Percentiles rank a stretch among this genome's conserved stretches.
Conservation (phyloP, 1,140 invertebrate genomes). For the Procambarus virginalis region DNA sequence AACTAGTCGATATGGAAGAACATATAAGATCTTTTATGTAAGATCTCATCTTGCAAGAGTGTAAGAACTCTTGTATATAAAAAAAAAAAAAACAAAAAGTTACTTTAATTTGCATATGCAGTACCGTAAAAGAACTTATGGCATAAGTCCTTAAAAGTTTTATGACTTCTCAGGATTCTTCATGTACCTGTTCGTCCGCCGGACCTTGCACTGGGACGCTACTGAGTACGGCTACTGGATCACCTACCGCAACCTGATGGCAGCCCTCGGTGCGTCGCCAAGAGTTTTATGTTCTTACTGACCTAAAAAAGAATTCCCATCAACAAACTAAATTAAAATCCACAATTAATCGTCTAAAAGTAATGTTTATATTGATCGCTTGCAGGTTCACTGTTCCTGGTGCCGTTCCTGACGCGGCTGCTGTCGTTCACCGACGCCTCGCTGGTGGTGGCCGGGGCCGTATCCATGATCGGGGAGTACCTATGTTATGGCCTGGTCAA, state of each 20-base stretch:
- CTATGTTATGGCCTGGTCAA: constrained; percentile 53
- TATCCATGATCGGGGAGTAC: constrained; percentile 55
- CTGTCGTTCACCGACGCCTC: constrained; percentile 44
- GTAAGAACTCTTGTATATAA: background rate
- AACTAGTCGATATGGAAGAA: too few relatives aligned
- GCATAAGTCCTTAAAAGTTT: too few relatives aligned
- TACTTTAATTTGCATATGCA: background rate
- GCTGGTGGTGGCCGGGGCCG: constrained; percentile 34
- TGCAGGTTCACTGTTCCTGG: constrained; percentile 59
- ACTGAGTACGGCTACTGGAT: constrained; percentile 57
- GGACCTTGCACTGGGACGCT: constrained; percentile 35
- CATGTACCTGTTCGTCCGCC: constrained; percentile 55
- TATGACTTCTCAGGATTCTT: constrained; percentile 35
- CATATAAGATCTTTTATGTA: too few relatives aligned
- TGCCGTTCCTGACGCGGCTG: constrained; percentile 48
- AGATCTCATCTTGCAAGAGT: too few relatives aligned
- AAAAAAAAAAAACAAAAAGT: background rate
- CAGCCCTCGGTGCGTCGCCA: constrained; percentile 13
- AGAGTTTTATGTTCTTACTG: background rate
- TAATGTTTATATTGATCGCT: background rate
- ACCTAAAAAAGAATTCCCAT: too few relatives aligned
- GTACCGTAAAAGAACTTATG: background rate
- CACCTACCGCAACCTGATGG: constrained; percentile 39
- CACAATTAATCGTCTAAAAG: background rate
- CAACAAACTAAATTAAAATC: too few relatives aligned